Evolutionary conservation across 2,888 invertebrate species (phyloP).

Genomic region (Serrognathus titanus): DNA sequence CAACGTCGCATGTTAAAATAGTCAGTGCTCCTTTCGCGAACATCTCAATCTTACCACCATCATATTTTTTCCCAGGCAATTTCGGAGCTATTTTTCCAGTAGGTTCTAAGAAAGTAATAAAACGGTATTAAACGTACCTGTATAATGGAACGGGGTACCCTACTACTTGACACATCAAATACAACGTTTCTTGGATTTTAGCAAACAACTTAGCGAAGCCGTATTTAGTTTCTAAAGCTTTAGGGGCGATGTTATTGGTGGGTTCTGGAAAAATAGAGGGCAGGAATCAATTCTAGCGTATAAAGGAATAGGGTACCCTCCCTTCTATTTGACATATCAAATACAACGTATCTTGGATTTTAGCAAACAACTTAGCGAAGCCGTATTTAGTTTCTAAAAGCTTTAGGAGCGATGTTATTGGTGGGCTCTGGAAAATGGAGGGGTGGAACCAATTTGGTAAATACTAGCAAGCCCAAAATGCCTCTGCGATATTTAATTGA

Average conservation of each 20-base stretch:
- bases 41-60: constrained; percentile 58
- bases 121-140: constrained; percentile 57
- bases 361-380: constrained; percentile 39
- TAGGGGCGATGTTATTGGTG: constrained; percentile 62
- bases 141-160: constrained; percentile 68
- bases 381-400: constrained; percentile 48
- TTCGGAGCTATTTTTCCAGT: constrained; percentile 62
- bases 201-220: constrained; percentile 42
- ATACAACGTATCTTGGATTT: constrained; percentile 50
- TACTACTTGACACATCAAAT: constrained; percentile 66
- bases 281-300: constrained; percentile 42
- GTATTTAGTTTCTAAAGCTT: constrained; percentile 49
- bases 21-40: constrained; percentile 53
- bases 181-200: constrained; percentile 47
- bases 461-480: neutral
- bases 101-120: constrained; percentile 51
- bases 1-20: constrained; percentile 65
- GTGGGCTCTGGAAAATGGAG: constrained; percentile 59
- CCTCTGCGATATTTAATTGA: neutral
- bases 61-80: constrained; percentile 53
- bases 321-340: constrained; percentile 68
- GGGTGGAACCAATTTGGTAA: neutral
- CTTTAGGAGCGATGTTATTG: constrained; percentile 60
- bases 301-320: constrained; percentile 65
- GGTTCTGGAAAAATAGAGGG: constrained; percentile 56